These are phyloP conservation scores for Merops nubicus DNA, from an alignment of 2,113 vertebrate species.

Conservation along the genomic window DNA sequence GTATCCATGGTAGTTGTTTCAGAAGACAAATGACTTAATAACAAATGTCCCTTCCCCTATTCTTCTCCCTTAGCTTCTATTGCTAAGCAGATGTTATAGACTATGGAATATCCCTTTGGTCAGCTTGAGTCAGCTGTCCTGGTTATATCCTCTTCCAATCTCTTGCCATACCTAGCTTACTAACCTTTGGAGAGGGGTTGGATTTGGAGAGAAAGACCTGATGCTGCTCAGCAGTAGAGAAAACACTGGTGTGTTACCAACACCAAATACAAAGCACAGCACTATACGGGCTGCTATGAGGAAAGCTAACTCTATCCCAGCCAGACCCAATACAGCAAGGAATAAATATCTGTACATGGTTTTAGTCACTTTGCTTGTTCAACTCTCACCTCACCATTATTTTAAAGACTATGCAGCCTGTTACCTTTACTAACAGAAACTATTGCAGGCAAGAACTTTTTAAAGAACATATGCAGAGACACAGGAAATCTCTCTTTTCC, in stretches of 20 bases:
- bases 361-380: neutral
- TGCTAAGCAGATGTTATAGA: neutral
- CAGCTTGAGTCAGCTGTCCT: neutral
- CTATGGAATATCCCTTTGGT: neutral
- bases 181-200: neutral
- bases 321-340: neutral
- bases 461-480: neutral
- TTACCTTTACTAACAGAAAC: neutral
- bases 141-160: neutral
- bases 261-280: neutral
- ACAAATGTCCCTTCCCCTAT: neutral
- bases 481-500: neutral
- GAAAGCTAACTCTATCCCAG: neutral
- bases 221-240: neutral
- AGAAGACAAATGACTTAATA: neutral
- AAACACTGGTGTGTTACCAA: neutral
- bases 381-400: neutral
- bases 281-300: too few species aligned
- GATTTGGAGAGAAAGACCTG: neutral
- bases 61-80: neutral
- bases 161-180: neutral
- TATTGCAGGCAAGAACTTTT: neutral
- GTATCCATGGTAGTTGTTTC: accelerated
- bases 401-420: neutral
- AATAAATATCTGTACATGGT: neutral